A percentile compares a stretch with the other conserved stretches of the same genome.
phyloP scores from a whole-genome alignment of 2,888 invertebrate species.

The Pyrocoelia pectoralis region DNA sequence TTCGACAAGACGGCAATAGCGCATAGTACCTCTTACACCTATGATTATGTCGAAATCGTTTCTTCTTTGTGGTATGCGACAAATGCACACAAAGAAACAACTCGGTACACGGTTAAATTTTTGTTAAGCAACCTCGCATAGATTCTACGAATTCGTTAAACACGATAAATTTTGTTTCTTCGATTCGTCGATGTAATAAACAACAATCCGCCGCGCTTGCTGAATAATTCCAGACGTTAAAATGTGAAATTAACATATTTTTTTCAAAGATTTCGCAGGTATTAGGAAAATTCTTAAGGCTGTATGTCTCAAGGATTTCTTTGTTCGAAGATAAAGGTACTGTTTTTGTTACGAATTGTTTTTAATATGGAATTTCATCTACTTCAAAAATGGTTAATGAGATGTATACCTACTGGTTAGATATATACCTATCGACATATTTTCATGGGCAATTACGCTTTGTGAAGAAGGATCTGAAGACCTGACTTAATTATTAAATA shows the following conservation, averaged over 20 bases:
- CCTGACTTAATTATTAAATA: neutral
- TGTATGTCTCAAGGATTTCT: slow-evolving; percentile 43
- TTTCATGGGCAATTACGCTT: slow-evolving; percentile 20
- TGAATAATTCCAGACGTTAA: slow-evolving; percentile 46
- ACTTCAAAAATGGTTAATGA: slow-evolving; percentile 28
- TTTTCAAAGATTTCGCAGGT: slow-evolving; percentile 42
- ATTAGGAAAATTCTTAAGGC: slow-evolving; percentile 40
- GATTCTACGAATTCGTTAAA: slow-evolving; percentile 35
- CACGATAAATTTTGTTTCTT: slow-evolving; percentile 37
- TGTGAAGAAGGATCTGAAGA: too few relatives aligned
- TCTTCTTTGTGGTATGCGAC: slow-evolving; percentile 6
- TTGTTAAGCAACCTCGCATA: slow-evolving; percentile 29
- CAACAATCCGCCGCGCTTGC: slow-evolving; percentile 37
- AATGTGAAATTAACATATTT: slow-evolving; percentile 46
- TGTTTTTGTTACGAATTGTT: slow-evolving; percentile 38
- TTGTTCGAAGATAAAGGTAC: slow-evolving; percentile 37
- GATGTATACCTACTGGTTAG: slow-evolving; percentile 10
- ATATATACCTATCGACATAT: slow-evolving; percentile 6
- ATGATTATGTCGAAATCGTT: neutral
- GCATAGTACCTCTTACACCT: neutral
- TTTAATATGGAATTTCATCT: slow-evolving; percentile 35
- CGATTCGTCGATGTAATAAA: slow-evolving; percentile 37
- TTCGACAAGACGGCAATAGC: too few relatives aligned
- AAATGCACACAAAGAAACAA: slow-evolving; percentile 12
- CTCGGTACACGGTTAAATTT: slow-evolving; percentile 22